Percentiles rank a stretch among this genome's conserved stretches.
These are phyloP conservation scores for Caenorhabditis latens DNA, from an alignment of 1,140 invertebrate genomes.

Conservation along the genomic window DNA sequence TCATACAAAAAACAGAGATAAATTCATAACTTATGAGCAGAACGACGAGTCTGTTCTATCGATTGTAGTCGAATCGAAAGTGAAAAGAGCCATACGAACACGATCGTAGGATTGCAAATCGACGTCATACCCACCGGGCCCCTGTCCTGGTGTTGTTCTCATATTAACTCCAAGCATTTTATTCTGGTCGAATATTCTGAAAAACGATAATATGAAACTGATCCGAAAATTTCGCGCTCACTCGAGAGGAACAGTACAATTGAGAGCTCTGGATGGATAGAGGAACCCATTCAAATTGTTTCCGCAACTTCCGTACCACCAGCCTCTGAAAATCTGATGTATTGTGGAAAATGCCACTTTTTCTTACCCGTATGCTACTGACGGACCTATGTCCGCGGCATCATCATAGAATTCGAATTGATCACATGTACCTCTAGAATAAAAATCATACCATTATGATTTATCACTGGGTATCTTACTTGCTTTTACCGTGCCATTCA, in stretches of 20 bases:
- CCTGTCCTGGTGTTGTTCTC: slow-evolving; percentile 26
- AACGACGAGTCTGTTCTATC: background rate
- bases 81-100: slow-evolving; percentile 39
- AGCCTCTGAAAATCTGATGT: background rate
- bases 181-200: background rate
- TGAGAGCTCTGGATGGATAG: background rate
- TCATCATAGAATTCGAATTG: slow-evolving; percentile 17
- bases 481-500: background rate
- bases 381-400: background rate
- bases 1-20: background rate
- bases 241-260: background rate
- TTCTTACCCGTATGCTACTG: background rate
- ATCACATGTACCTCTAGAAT: background rate
- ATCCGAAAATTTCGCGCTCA: too few relatives aligned
- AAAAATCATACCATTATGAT: background rate
- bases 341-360: background rate
- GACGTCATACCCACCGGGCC: background rate
- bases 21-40: background rate
- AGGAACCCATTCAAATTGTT: slow-evolving; percentile 8
- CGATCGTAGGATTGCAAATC: slow-evolving; percentile 29
- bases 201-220: too few relatives aligned
- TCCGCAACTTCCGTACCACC: slow-evolving; percentile 44
- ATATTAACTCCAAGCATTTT: background rate
- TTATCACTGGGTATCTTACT: background rate
- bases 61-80: slow-evolving; percentile 2